Evolutionary conservation across 2,888 invertebrate species (phyloP).

Genomic region (Myopa tessellatipennis): DNA sequence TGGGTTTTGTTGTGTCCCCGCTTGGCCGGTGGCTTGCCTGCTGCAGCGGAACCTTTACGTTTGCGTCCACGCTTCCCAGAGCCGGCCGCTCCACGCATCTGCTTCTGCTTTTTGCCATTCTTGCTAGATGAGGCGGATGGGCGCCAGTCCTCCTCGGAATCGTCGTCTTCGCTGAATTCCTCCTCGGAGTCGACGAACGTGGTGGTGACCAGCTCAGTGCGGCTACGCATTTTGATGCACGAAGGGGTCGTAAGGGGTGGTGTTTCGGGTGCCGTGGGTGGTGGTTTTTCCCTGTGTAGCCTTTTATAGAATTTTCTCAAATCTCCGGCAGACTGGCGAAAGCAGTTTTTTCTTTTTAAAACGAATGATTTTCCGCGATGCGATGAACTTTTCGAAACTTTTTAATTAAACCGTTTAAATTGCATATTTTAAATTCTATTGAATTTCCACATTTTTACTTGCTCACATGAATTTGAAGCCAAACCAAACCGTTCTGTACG

Average conservation of each 20-base stretch:
- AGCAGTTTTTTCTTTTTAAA: neutral
- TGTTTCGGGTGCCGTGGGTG: neutral
- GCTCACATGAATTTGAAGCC: neutral
- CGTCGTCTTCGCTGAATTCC: constrained; percentile 65
- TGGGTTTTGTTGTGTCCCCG: constrained; percentile 40
- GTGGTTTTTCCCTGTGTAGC: neutral
- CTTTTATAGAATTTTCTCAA: constrained; percentile 5
- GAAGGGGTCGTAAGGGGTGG: neutral
- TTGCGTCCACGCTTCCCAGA: constrained; percentile 46
- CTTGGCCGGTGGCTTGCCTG: constrained; percentile 50
- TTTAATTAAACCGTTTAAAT: neutral
- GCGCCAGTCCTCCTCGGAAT: constrained; percentile 68
- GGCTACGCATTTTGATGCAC: constrained; percentile 62
- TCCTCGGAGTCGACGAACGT: constrained; percentile 68
- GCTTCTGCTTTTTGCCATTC: constrained; percentile 58
- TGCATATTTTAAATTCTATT: neutral
- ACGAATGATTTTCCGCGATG: neutral
- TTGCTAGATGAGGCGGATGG: constrained; percentile 58
- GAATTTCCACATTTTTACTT: neutral
- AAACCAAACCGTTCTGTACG: neutral
- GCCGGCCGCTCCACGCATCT: constrained; percentile 48
- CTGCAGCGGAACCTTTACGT: constrained; percentile 43
- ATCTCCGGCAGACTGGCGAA: neutral
- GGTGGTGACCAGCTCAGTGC: constrained; percentile 67
- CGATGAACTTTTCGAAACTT: neutral